Evolutionary conservation across 2,113 vertebrate genomes (phyloP).

Genomic region (Piaya cayana): DNA sequence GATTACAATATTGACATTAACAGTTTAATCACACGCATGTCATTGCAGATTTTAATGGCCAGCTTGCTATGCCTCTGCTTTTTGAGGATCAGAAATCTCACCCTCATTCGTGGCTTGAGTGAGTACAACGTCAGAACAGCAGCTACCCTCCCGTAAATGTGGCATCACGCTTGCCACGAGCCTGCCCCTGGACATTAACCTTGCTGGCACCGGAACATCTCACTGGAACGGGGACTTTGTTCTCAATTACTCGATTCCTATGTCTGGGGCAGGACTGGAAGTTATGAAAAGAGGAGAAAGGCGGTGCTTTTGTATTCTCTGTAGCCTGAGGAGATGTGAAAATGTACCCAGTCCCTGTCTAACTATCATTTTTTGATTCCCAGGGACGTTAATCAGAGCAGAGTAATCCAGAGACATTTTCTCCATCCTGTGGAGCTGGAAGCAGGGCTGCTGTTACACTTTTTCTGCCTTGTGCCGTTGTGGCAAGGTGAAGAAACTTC

Average conservation of each 20-base stretch:
- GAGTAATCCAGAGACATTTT: not conserved
- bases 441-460: not conserved
- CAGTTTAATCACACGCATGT: slow-evolving; percentile 45
- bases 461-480: not conserved
- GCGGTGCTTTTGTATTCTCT: not conserved
- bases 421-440: not conserved
- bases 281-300: not conserved
- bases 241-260: slow-evolving; percentile 16
- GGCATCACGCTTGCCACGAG: not conserved
- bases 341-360: not conserved
- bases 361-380: not conserved
- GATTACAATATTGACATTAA: slow-evolving; percentile 68
- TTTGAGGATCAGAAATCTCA: slow-evolving; percentile 7
- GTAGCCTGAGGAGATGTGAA: not conserved
- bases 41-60: slow-evolving; percentile 44
- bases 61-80: slow-evolving; percentile 3
- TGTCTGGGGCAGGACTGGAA: slow-evolving; percentile 10
- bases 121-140: not conserved
- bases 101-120: not conserved
- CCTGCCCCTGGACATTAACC: slow-evolving; percentile 52
- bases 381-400: not conserved
- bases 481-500: not conserved
- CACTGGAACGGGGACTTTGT: slow-evolving; percentile 14
- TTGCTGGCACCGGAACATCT: not conserved
- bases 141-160: not conserved